Evolutionary conservation across 2,113 vertebrate species (phyloP), one percentile per base, ranked within the genome.

Genomic region (Scomber japonicus): DNA sequence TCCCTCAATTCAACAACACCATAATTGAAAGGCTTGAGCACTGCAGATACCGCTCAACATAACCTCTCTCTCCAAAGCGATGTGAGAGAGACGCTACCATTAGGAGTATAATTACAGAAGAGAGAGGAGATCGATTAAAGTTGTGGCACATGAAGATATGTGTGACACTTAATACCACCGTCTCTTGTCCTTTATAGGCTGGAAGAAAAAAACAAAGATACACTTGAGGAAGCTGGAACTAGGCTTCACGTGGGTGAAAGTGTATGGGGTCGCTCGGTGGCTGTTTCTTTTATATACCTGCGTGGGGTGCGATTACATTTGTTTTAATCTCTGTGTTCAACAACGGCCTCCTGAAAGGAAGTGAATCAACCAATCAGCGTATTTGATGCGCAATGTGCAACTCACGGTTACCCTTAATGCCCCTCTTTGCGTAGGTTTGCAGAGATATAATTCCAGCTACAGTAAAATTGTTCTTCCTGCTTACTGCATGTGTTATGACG

Each of bases 101-200:
- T 57, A 49, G 69, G 69, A 78, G 55, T 50, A 61, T 81, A 72
- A 83, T 82, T 76, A 77, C 61, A 55, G 35, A 72, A 17, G 27
- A 49, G 40, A 66, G 54, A 15, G 53, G 31, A 68, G 55, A 31
- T 45, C 66, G 66, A 73, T 73, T 73, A 79, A 78, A 50, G 55
- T 61, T 62, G 19, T 19, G 15, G 57, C 12, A 2, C 49, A n/a
- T 27, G 60, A 60, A 50, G 50, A 80, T 59, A 69, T 46, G 11
- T 40, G 13, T 68, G 49, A 49, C 60, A 77, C 56, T 67, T 59
- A 50, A 21, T 61, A 59, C 50, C 67, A 30, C 45, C 50, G 24
- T 19, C 63, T 63, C n/a, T n/a, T 49, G 48, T 66, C 8, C 51
- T 57, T 66, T 75, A 54, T 66, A 64, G 48, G 46, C 16, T 17